Evolutionary conservation across 2,888 invertebrate species (phyloP).

Genomic region (Athalia rosae): DNA sequence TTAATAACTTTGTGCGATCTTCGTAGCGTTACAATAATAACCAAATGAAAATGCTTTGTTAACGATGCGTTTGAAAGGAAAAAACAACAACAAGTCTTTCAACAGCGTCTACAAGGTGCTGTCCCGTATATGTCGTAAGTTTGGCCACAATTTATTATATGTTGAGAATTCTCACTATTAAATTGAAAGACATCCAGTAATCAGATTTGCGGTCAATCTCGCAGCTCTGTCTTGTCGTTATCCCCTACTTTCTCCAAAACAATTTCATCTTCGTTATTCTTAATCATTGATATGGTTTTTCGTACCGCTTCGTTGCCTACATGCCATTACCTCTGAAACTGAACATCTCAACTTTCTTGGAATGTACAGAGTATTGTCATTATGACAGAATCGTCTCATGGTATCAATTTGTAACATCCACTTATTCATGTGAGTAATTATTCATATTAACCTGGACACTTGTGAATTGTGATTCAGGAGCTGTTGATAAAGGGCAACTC

Average conservation of each 20-base stretch:
- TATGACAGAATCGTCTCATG: too few species aligned
- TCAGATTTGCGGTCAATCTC: neutral
- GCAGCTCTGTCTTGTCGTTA: too few species aligned
- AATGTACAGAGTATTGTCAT: too few species aligned
- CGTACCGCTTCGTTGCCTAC: too few species aligned
- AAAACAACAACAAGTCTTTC: conserved; percentile 70
- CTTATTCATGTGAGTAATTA: neutral
- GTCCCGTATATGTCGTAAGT: conserved; percentile 72
- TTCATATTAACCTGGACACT: neutral
- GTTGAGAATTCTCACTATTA: conserved; percentile 20
- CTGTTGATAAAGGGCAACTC: conserved; percentile 70
- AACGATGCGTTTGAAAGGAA: conserved; percentile 71
- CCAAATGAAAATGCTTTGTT: conserved; percentile 60
- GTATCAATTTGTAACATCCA: too few species aligned
- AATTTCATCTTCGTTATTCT: too few species aligned
- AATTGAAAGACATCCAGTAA: neutral
- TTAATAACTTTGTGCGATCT: neutral
- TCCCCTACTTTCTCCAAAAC: too few species aligned
- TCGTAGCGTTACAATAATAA: conserved; percentile 21
- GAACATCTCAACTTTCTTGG: too few species aligned
- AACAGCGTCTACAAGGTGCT: conserved; percentile 71
- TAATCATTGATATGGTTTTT: too few species aligned
- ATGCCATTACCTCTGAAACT: too few species aligned
- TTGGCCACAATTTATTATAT: neutral
- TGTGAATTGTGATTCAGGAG: conserved; percentile 58